Base-by-base conservation (phyloP, 2,888 invertebrate species). In the Cancer borealis region DNA sequence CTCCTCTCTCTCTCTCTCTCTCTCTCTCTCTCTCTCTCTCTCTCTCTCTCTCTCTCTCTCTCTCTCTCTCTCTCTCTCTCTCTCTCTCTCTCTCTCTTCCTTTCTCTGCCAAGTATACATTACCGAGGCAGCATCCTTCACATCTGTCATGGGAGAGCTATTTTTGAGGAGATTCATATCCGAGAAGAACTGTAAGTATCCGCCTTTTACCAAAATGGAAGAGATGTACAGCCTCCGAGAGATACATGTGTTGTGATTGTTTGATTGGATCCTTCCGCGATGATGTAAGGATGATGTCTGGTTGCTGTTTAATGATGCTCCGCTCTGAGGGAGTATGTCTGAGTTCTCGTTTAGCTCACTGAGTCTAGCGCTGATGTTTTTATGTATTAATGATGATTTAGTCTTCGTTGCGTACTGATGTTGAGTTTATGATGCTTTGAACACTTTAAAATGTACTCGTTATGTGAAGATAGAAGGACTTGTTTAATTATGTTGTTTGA, bases 1-100 rank as follows among this genome's bases (percentile, higher is more conserved):
- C 10, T 54, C 66, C 66, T 91, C 91, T 91, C 66, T 92, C 92
- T 84, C 47, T 84, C 92, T 92, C 79, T 92, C 92, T 84, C 92
- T 47, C 91, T 91, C 91, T 91, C 91, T 60, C 54, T 91, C 91
- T 66, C 66, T 91, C 91, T 66, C 47, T 79, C 92, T 91, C 91
- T 91, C 90, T 90, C 60, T 90, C 90, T 91, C 91, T 91, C 79
- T 92, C 92, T 91, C 91, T 91, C 49, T 92, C 84, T 54, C 87
- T 87, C 92, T 54, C 88, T 49, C 92, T 87, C 88, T 54, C 92
- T 92, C 66, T 91, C 91, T 91, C 66, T 91, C 91, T 91, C 66
- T 91, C 91, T 91, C 54, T 87, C 92, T 87, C 30, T 92, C 92
- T 92, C 49, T 30, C 92, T 92, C 47, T 92, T 46, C 73, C 92